These are phyloP conservation scores for Neopipo cinnamomea DNA, from an alignment of 2,113 vertebrate genomes.

Conservation along the genomic window DNA sequence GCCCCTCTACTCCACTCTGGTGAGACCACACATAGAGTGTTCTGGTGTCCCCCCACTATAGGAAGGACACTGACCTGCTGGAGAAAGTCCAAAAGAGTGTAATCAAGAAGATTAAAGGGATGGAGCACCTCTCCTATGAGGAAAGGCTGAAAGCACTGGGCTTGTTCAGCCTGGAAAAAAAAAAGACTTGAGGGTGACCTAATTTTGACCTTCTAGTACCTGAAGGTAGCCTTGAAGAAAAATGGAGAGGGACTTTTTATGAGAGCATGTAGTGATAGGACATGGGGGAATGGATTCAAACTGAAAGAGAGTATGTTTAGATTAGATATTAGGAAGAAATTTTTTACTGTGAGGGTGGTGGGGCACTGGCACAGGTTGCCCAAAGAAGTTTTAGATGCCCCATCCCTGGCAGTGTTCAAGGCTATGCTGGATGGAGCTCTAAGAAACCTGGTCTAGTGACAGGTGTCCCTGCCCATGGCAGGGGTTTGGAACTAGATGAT, in stretches of 20 bases:
- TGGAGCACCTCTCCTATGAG: neutral
- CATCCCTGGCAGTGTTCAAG: neutral
- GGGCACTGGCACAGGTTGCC: neutral
- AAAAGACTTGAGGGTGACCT: neutral
- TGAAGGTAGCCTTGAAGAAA: neutral
- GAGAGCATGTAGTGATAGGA: neutral
- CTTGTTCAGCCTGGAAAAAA: neutral
- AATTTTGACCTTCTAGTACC: neutral
- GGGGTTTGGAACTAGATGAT: neutral
- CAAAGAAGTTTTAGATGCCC: neutral
- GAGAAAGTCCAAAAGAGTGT: neutral
- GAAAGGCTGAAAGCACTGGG: neutral
- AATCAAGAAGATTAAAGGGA: neutral
- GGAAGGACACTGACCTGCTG: neutral
- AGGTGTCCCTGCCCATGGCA: neutral
- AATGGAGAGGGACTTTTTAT: neutral
- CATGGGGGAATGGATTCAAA: neutral
- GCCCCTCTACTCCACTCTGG: fast-evolving
- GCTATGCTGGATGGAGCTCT: neutral
- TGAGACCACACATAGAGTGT: fast-evolving
- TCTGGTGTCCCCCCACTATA: neutral
- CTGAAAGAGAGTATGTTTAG: neutral
- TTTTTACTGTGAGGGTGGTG: neutral
- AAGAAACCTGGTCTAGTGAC: neutral
- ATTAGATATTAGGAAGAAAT: neutral